Conservation (phyloP, 2,113 vertebrate species). For the Sitta europaea region DNA sequence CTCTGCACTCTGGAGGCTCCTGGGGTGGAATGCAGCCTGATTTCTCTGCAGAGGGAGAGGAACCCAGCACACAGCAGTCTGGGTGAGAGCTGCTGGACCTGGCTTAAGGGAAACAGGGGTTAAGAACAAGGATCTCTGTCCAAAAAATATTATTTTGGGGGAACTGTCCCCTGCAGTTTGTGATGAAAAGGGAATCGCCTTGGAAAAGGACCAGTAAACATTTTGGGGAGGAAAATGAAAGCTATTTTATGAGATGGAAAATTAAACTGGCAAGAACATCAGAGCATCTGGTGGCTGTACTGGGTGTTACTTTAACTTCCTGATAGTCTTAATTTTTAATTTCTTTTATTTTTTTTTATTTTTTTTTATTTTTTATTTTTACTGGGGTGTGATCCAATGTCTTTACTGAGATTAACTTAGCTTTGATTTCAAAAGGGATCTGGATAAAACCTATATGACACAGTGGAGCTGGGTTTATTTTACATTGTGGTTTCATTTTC, state of each 20-base stretch:
- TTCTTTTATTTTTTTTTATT: neutral
- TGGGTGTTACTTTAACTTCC: neutral
- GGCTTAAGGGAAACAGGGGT: neutral
- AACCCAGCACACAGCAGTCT: neutral
- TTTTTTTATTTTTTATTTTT: neutral
- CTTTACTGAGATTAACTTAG: neutral
- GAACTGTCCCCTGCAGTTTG: neutral
- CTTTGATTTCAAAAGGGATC: neutral
- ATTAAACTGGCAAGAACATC: neutral
- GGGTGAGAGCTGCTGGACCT: neutral
- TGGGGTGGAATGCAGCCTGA: neutral
- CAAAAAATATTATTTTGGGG: neutral
- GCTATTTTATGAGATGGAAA: neutral
- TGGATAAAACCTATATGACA: neutral
- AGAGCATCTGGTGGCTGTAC: neutral
- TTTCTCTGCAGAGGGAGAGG: neutral
- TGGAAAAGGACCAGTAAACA: neutral
- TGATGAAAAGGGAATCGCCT: neutral
- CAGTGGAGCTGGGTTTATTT: neutral
- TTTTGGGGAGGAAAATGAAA: neutral
- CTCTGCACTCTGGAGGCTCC: neutral
- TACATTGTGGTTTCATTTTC: slow-evolving; percentile 40
- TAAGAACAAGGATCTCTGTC: neutral
- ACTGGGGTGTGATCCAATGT: neutral
- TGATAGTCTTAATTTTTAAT: neutral